Evolutionary conservation across 2,797 vertebrate genomes (phyloP).

Genomic region (Taenioides sp.): DNA sequence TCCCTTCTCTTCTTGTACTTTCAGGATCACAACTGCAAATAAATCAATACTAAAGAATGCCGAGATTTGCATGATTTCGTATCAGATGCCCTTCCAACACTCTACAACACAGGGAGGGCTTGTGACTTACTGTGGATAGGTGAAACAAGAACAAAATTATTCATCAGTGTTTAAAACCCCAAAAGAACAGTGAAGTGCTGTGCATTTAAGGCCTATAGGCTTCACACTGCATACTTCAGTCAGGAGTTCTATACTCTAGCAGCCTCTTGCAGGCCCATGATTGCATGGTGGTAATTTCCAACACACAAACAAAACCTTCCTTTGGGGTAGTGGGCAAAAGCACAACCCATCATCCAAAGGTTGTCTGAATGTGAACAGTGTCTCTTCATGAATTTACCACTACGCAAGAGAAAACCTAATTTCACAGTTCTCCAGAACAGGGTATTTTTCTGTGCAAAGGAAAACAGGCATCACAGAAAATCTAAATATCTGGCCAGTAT

Average conservation of each 20-base stretch:
- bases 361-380: conserved; percentile 61
- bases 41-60: neutral
- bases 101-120: neutral
- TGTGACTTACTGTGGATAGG: neutral
- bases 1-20: neutral
- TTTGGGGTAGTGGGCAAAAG: conserved; percentile 70
- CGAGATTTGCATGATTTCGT: neutral
- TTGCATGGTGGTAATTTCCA: conserved; percentile 78
- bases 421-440: conserved; percentile 51
- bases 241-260: conserved; percentile 44
- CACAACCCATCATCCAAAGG: conserved; percentile 64
- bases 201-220: conserved; percentile 49
- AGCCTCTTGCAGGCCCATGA: conserved; percentile 62
- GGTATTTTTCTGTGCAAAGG: neutral
- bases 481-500: neutral
- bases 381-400: conserved; percentile 69
- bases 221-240: conserved; percentile 38
- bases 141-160: neutral
- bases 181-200: conserved; percentile 22
- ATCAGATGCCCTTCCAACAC: neutral
- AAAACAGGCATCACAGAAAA: neutral
- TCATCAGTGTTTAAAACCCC: neutral
- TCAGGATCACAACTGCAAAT: neutral
- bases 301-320: conserved; percentile 64
- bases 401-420: conserved; percentile 55